These are phyloP conservation scores for Neosilurus hyrtlii DNA, from an alignment of 2,797 vertebrate species.

Conservation along the genomic window DNA sequence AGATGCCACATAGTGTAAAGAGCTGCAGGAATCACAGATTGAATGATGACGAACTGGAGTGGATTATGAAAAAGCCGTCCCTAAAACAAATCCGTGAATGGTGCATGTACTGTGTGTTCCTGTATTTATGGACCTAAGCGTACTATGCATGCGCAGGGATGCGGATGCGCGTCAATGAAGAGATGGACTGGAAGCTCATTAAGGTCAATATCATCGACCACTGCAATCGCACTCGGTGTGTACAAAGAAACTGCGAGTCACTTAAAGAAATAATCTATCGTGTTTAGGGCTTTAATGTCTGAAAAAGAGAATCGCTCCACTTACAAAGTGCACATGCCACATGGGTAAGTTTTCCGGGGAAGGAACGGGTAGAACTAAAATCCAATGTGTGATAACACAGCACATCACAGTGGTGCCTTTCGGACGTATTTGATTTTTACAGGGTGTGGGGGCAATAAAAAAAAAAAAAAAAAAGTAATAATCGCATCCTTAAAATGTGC, in stretches of 20 bases:
- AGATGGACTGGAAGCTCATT: constrained; percentile 33
- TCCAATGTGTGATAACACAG: background rate
- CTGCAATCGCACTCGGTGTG: constrained; percentile 36
- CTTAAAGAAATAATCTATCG: background rate
- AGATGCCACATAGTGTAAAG: background rate
- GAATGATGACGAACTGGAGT: constrained; percentile 13
- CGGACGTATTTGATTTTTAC: background rate
- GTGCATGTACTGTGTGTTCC: constrained; percentile 8
- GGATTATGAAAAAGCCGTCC: constrained; percentile 31
- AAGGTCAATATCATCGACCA: constrained; percentile 33
- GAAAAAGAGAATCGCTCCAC: background rate
- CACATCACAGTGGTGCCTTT: background rate
- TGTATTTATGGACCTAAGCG: constrained; percentile 7
- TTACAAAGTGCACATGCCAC: background rate
- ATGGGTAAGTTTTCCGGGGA: background rate
- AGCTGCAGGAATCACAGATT: constrained; percentile 35
- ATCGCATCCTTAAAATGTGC: constrained; percentile 3
- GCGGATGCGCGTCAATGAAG: constrained; percentile 6
- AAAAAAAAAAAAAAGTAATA: no score
- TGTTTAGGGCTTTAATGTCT: constrained; percentile 12
- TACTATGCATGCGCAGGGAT: background rate
- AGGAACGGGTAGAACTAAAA: background rate
- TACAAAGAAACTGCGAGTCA: background rate
- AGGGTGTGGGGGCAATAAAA: background rate
- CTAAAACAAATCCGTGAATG: constrained; percentile 14